Evolutionary conservation across 2,888 invertebrate species (phyloP), one percentile per base, ranked within the genome.

Genomic region (Stegophylla sp.): DNA sequence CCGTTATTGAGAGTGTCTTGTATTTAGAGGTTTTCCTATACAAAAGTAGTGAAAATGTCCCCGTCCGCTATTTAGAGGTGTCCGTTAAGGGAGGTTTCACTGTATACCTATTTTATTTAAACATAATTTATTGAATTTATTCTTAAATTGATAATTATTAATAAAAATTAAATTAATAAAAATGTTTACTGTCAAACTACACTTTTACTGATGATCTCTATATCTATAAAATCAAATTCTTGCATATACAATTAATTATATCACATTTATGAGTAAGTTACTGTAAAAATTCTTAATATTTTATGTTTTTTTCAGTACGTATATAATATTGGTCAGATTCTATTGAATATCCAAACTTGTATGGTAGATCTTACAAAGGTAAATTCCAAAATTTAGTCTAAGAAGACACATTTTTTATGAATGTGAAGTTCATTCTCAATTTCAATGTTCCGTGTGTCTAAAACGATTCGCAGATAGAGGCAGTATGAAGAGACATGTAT

Each of bases 391-490:
- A 53, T 63, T 26, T 10, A 82, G 82, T 61, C 82, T 83, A 23
- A 28, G 61, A 12, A 69, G 82, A 43, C 87, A 87, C 83, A 83
- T 85, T 83, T 86, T 85, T 61, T 86, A 85, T 84, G 87, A 87
- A 77, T 87, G 87, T 83, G 87, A 86, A 3, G 86, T 86, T 41
- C 86, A 85, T 76, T 85, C 86, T 23, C 84, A 84, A 75, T 87
- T 87, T 83, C 83, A 84, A 34, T 87, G 87, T 83, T 84, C 84
- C 59, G 34, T 48, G 1, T 83, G 83, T 66, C 2, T 28, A 79
- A 82, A 82, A 75, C 20, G 64, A 34, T 82, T 83, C 75, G 61
- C 81, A 48, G 67, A 76, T 34, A 75, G 64, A n/a, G 20, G 51
- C 23, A 51, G 34, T 41, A 23, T 51, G 34, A 64, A 64, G 23